phyloP scores from a whole-genome alignment of 2,113 vertebrate genomes.

The Atherinomorus stipes region DNA sequence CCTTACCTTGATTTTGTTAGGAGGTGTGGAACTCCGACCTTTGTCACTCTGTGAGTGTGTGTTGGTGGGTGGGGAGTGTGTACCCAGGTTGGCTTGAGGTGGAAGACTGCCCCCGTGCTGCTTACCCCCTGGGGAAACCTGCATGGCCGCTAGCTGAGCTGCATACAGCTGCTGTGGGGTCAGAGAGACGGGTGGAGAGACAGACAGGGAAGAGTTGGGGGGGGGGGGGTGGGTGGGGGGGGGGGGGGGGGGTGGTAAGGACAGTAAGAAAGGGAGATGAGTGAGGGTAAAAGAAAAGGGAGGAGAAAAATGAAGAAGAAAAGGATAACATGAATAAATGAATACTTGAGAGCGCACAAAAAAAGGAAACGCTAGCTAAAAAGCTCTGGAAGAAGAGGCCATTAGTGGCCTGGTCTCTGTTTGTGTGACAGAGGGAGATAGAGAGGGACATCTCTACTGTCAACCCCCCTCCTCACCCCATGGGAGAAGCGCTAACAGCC shows the following conservation, averaged over 20 bases:
- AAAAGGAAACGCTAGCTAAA: constrained; percentile 78
- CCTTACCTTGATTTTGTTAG: constrained; percentile 95
- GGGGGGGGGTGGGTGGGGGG: not conserved
- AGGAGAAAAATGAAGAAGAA: constrained; percentile 36
- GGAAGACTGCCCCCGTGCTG: constrained; percentile 88
- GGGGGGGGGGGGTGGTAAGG: not conserved
- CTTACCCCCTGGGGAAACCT: constrained; percentile 97
- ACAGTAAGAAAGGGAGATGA: constrained; percentile 9
- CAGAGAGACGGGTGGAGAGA: constrained; percentile 38
- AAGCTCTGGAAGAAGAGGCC: constrained; percentile 79
- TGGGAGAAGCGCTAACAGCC: constrained; percentile 80
- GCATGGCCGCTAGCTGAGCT: constrained; percentile 98
- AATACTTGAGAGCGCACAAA: constrained; percentile 72
- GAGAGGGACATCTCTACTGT: constrained; percentile 74
- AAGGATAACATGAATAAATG: constrained; percentile 79
- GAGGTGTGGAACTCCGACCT: constrained; percentile 90
- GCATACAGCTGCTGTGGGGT: constrained; percentile 94
- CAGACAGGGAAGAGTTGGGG: constrained; percentile 12
- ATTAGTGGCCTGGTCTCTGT: constrained; percentile 79
- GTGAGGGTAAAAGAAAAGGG: constrained; percentile 7
- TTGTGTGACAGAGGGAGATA: constrained; percentile 74
- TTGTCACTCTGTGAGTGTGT: constrained; percentile 93
- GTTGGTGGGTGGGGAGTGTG: constrained; percentile 94
- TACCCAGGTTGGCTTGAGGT: constrained; percentile 91
- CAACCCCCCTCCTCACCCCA: constrained; percentile 75